Percentiles rank a stretch among this genome's conserved stretches.
Evolutionary conservation across 2,888 invertebrate genomes (phyloP).

Genomic region (Diplolepis rosae): DNA sequence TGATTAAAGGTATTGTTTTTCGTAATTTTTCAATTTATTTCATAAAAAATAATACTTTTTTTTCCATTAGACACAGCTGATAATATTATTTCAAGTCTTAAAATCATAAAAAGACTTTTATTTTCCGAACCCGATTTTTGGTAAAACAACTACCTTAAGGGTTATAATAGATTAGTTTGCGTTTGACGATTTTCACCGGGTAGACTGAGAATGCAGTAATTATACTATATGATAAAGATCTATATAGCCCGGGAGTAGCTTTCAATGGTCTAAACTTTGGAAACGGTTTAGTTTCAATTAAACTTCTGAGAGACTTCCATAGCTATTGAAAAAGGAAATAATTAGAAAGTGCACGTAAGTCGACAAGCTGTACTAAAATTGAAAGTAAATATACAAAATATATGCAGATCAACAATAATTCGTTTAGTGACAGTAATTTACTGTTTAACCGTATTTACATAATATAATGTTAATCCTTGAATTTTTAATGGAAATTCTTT

Average conservation of each 20-base stretch:
- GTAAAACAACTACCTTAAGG: too few species aligned
- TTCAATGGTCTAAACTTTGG: conserved; percentile 64
- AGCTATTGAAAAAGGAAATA: conserved; percentile 50
- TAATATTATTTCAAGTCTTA: too few species aligned
- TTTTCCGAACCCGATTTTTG: neutral
- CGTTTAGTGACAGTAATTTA: neutral
- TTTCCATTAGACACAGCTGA: too few species aligned
- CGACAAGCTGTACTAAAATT: neutral
- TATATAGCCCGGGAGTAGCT: conserved; percentile 66
- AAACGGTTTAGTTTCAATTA: conserved; percentile 67
- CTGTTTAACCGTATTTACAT: neutral
- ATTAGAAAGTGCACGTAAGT: conserved; percentile 34
- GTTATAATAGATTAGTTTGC: conserved; percentile 6
- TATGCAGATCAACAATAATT: neutral
- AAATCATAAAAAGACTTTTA: too few species aligned
- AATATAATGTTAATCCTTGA: conserved; percentile 1
- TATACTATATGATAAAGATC: conserved; percentile 64
- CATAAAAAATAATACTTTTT: too few species aligned
- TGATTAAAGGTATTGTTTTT: too few species aligned
- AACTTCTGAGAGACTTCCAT: conserved; percentile 58
- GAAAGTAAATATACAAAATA: neutral
- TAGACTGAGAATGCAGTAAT: conserved; percentile 52
- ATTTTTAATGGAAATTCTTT: conserved; percentile 15
- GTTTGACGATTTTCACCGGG: conserved; percentile 22
- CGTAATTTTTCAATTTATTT: too few species aligned